Conservation (phyloP, 2,113 vertebrate species). For the Sciurus niger region DNA sequence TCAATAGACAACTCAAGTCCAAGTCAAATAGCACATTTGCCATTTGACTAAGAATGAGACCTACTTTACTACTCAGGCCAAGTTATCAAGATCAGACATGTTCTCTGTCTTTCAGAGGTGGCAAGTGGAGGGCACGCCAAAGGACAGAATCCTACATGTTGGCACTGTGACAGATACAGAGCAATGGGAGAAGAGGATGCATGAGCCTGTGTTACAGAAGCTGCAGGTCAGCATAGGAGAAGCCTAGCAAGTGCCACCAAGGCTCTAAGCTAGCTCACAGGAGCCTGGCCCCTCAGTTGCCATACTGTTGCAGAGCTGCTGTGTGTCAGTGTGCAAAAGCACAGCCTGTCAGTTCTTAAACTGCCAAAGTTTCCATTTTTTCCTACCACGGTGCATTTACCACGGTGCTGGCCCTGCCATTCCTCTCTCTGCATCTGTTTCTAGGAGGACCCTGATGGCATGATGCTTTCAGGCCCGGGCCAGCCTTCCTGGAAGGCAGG, state of each 20-base stretch:
- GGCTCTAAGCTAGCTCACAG: not conserved
- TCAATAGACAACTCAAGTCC: not conserved
- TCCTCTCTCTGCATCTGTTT: not conserved
- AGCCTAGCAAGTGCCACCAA: not conserved
- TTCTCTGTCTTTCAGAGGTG: not conserved
- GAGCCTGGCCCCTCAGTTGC: not conserved
- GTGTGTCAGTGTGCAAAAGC: too few species aligned
- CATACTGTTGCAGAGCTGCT: not conserved
- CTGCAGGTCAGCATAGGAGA: not conserved
- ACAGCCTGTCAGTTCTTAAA: too few species aligned
- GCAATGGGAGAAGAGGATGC: not conserved
- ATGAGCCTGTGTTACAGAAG: not conserved
- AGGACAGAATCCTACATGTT: not conserved
- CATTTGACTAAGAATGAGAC: not conserved
- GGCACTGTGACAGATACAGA: not conserved
- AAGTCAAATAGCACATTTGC: not conserved
- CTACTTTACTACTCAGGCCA: not conserved
- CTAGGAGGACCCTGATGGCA: not conserved
- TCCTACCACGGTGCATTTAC: too few species aligned
- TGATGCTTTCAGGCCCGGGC: not conserved
- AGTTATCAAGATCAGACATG: not conserved
- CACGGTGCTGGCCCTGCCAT: too few species aligned
- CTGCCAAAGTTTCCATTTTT: too few species aligned
- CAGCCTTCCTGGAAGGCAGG: rapidly evolving
- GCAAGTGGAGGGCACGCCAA: rapidly evolving